Evolutionary conservation across 2,113 vertebrate species (phyloP), one percentile per base, ranked within the genome.

Genomic region (Tichodroma muraria): DNA sequence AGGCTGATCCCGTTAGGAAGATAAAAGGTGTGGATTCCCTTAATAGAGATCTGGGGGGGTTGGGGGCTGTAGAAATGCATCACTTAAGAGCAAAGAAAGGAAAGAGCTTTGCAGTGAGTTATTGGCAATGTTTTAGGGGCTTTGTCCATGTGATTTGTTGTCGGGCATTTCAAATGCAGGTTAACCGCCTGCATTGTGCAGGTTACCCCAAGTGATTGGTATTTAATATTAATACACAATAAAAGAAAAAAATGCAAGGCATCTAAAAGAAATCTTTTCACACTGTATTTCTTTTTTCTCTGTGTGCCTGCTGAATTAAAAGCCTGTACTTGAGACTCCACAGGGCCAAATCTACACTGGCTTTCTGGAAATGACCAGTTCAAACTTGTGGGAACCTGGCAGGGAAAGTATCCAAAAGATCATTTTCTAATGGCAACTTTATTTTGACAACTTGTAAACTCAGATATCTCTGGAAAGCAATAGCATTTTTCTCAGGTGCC

Each of bases 361-460:
- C 33, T 90, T 92, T 80, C 85, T 94, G 68, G 60, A 95, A 96
- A 95, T 77, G 85, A 72, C 95, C 92, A 83, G 38, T 89, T 92
- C 77, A 83, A 94, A 94, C n/a, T 35, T 79, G 53, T 28, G 15
- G 53, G 71, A 91, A 83, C 75, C 61, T 90, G 77, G 83, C 56
- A 92, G 71, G 66, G 15, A 90, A 80, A 84, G 38, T 75, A 71
- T 77, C 49, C 40, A n/a, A 88, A 94, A 83, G 45, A 89, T 85
- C 5, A 25, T 93, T 94, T 92, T 91, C 88, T 92, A 88, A 91
- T 37, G 50, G 60, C 59, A 94, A n/a, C 79, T 72, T 61, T 75
- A 60, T 94, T 93, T 94, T 96, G 92, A 92, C 63, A 60, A 81
- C 50, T 79, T 89, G 70, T 72, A 92, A 95, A 85, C 59, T 95